phyloP scores from a whole-genome alignment of 2,888 invertebrate genomes.

The Uloborus plumipes region DNA sequence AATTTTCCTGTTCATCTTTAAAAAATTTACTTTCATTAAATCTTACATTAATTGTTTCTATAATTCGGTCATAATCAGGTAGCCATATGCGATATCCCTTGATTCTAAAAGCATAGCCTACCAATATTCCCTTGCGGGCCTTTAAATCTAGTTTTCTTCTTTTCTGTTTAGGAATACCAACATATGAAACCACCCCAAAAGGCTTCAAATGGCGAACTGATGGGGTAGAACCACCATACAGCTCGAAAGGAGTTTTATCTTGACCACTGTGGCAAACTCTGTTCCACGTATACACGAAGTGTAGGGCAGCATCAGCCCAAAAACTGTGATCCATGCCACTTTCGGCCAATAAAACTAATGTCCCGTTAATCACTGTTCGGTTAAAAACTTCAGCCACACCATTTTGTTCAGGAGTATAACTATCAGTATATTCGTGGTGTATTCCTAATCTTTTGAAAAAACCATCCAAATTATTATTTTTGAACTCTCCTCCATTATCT shows the following conservation, averaged over 20 bases:
- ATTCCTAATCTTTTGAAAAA: too few relatives aligned
- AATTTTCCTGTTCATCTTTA: too few relatives aligned
- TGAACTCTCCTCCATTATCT: too few relatives aligned
- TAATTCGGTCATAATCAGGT: neutral
- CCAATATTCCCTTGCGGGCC: neutral
- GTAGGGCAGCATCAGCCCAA: neutral
- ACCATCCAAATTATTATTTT: too few relatives aligned
- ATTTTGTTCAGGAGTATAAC: too few relatives aligned
- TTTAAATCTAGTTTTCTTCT: neutral
- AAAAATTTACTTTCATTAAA: neutral
- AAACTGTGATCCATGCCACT: neutral
- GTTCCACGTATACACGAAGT: neutral
- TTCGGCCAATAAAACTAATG: neutral
- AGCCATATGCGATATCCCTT: constrained; percentile 10
- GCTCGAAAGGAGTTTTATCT: neutral
- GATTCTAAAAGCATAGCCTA: neutral
- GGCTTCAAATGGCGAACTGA: constrained; percentile 2
- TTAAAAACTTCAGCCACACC: too few relatives aligned
- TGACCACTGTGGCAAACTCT: neutral
- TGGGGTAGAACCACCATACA: neutral
- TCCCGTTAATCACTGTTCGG: too few relatives aligned
- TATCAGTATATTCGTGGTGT: too few relatives aligned
- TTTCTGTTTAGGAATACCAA: constrained; percentile 1
- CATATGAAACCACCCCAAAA: neutral
- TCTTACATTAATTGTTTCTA: constrained; percentile 6